Percentiles rank a stretch among this genome's conserved stretches.
Evolutionary conservation across 1,140 invertebrate species (phyloP).

Genomic region (Periplaneta americana): DNA sequence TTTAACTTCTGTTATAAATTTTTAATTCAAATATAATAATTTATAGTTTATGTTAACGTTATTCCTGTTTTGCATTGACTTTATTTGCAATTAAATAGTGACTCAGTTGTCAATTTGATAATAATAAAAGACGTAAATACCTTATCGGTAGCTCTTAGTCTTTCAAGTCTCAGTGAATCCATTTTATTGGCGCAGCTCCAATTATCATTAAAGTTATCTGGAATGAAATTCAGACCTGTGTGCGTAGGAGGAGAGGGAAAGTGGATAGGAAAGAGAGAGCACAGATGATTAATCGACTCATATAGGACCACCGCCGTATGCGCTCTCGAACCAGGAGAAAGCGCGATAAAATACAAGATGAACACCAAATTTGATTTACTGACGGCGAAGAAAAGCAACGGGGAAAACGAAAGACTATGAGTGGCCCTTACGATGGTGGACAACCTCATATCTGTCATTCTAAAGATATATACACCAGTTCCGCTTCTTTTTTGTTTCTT

Average conservation of each 20-base stretch:
- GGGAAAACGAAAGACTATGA: neutral
- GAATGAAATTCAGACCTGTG: no score
- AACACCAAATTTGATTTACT: neutral
- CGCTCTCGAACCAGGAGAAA: neutral
- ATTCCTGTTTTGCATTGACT: no score
- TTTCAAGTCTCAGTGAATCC: no score
- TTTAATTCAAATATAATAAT: no score
- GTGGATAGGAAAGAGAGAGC: neutral
- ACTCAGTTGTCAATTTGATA: no score
- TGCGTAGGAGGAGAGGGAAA: neutral
- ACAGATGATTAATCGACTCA: neutral
- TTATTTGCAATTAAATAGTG: no score
- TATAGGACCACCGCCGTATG: neutral
- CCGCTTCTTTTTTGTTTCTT: neutral
- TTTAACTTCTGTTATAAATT: no score
- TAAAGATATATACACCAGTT: neutral
- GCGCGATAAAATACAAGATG: neutral
- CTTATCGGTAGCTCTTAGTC: no score
- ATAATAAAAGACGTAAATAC: no score
- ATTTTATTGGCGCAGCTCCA: no score
- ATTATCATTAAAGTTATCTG: no score
- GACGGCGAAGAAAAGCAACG: neutral
- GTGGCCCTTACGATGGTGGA: neutral
- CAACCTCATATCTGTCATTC: neutral
- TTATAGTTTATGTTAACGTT: no score